Percentiles rank a stretch among this genome's conserved stretches.
Evolutionary conservation across 2,113 vertebrate species (phyloP).

Genomic region (Pheucticus melanocephalus): DNA sequence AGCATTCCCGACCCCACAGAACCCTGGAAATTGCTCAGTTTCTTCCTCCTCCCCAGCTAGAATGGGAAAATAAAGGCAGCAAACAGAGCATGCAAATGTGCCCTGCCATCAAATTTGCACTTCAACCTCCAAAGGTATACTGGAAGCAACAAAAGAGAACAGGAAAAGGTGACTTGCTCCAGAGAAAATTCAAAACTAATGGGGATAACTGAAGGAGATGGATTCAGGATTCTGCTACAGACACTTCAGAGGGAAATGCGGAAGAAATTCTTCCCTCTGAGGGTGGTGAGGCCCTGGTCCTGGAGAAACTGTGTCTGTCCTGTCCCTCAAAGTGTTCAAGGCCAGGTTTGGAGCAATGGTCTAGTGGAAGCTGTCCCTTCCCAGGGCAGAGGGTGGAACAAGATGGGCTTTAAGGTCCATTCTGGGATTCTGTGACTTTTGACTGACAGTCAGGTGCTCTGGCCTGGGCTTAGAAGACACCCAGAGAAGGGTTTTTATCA

Average conservation of each 20-base stretch:
- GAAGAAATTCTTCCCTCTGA: background rate
- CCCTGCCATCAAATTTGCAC: background rate
- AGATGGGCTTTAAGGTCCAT: background rate
- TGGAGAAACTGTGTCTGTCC: background rate
- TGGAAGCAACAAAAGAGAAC: background rate
- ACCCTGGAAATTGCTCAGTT: background rate
- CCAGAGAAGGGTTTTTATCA: background rate
- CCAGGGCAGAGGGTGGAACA: background rate
- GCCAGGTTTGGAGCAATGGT: background rate
- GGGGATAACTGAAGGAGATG: background rate
- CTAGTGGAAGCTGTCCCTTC: background rate
- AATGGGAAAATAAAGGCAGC: background rate
- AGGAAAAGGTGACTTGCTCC: background rate
- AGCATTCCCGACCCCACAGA: background rate
- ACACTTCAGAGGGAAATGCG: background rate
- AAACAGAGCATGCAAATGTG: background rate
- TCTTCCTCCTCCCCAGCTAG: background rate
- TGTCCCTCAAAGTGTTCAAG: background rate
- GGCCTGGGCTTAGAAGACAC: no score
- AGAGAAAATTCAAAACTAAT: background rate
- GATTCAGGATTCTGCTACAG: background rate
- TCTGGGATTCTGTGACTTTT: background rate
- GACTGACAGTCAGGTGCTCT: accelerated
- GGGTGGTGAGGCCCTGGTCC: background rate
- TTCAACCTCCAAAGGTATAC: background rate